Evolutionary conservation across 2,888 invertebrate species (phyloP), one percentile per base, ranked within the genome.

Genomic region (Portevinia maculata): DNA sequence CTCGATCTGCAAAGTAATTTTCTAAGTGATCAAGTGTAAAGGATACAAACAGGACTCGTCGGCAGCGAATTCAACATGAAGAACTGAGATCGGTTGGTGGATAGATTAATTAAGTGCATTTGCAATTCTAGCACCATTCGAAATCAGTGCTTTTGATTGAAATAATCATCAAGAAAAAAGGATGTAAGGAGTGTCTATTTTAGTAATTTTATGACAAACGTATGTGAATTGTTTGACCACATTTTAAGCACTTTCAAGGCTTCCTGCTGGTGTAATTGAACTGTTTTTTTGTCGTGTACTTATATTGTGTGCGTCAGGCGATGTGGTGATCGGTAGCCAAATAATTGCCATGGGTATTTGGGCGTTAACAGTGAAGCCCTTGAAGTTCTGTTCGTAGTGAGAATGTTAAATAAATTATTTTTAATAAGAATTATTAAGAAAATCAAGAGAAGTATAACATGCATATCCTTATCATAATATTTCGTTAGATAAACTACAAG

Each of bases 41-140:
- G 83, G 83, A 83, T 41, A 44, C 4, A 9, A 9, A 44, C 41
- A 73, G 75, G 75, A 84, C 73, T 48, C 15, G 39, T 5, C 4
- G 5, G 11, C 15, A 24, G 24, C 41, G 11, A n/a, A 71, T 85
- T 88, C 87, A 85, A 86, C 86, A 88, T 86, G 85, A 87, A 88
- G 88, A 88, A 89, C 89, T 89, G 89, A 88, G 88, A 88, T 89
- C 89, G 89, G 86, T 88, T 89, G 89, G 89, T 89, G 89, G 87
- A 87, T 89, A 89, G 89, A 88, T 88, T 75, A 69, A 48, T 69
- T 55, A 24, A 69, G 44, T 15, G 78, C 37, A 55, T 70, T 79
- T 85, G 74, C 69, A 79, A 86, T 86, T 89, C 89, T 89, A 89
- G 89, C 89, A 89, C 89, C 89, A 89, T 89, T 89, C 89, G 89